Base-by-base conservation (phyloP, 2,113 vertebrate species). In the Cercocebus atys region DNA sequence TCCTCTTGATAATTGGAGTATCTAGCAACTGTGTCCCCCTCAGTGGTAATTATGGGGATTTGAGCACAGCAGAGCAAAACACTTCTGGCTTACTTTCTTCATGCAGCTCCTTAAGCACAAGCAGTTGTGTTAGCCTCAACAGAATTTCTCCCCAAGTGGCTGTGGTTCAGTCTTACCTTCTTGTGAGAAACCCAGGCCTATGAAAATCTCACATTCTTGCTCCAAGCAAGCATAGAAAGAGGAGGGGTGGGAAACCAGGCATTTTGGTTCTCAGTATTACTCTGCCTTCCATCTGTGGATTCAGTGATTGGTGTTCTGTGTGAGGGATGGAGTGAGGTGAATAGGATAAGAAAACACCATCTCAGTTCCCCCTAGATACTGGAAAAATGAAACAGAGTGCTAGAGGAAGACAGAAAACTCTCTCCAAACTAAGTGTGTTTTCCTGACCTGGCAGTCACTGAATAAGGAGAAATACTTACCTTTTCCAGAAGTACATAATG, bases 401-500 rank as follows among this genome's bases (percentile, higher is more conserved):
- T 84, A 50, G 13, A 25, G 23, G 72, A 70, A 90, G 68, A n/a
- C 14, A 76, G 94, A 61, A 75, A 68, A 61, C 35, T 57, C 55
- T 81, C 30, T 35, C 43, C 35, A 73, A 84, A 3, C 9, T 22
- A 23, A 23, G 35, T 10, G 23, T 43, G 14, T 70, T 93, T 93
- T 88, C 23, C 59, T 90, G 47, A 25, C 47, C 30, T 88, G 50
- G 18, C 50, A 23, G n/a, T 50, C 47, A 16, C 43, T 4, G 22
- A 78, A 52, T 47, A 40, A 86, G n/a, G 70, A 11, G 55, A 78
- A 23, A 43, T 0, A 78, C 9, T 86, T 98, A 99, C 98, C 98
- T 99, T 97, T 91, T 99, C 98, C 98, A 99, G 98, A 99, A 99
- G 97, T 98, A 73, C 85, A 99, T 98, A 61, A 99, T 57, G 85